phyloP scores from a whole-genome alignment of 2,888 invertebrate species.

The Leptopilina drosophilae region DNA sequence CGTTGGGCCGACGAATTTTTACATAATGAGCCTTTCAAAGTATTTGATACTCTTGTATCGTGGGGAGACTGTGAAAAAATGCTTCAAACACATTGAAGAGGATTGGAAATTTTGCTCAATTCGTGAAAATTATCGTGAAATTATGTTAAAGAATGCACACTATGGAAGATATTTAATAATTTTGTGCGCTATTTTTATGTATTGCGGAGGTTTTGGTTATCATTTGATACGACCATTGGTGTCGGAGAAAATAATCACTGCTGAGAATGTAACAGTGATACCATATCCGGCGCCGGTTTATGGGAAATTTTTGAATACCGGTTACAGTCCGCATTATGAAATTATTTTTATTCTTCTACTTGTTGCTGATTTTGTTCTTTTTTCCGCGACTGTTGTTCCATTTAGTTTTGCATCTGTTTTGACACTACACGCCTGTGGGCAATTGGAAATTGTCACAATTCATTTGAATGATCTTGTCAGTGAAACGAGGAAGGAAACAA shows the following conservation, averaged over 20 bases:
- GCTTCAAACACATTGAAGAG: constrained; percentile 59
- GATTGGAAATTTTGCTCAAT: constrained; percentile 58
- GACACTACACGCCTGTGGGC: constrained; percentile 44
- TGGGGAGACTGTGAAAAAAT: constrained; percentile 56
- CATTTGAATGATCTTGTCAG: constrained; percentile 45
- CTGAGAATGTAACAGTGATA: constrained; percentile 23
- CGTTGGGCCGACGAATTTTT: constrained; percentile 63
- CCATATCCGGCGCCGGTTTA: constrained; percentile 42
- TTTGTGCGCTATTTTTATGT: too few relatives aligned
- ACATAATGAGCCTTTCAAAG: constrained; percentile 62
- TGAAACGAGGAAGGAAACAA: neutral
- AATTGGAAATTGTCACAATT: constrained; percentile 43
- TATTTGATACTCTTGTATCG: constrained; percentile 58
- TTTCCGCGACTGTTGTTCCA: constrained; percentile 46
- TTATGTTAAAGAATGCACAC: constrained; percentile 54
- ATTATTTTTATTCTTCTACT: constrained; percentile 41
- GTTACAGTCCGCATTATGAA: constrained; percentile 45
- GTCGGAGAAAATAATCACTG: neutral
- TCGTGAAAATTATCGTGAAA: constrained; percentile 46
- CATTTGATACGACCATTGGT: too few relatives aligned
- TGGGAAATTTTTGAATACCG: neutral
- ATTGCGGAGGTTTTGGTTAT: too few relatives aligned
- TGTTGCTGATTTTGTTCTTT: constrained; percentile 44
- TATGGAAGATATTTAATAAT: too few relatives aligned
- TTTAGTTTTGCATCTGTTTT: constrained; percentile 49